Evolutionary conservation across 2,797 vertebrate genomes (phyloP).

Genomic region (Melanotaenia trifasciata): DNA sequence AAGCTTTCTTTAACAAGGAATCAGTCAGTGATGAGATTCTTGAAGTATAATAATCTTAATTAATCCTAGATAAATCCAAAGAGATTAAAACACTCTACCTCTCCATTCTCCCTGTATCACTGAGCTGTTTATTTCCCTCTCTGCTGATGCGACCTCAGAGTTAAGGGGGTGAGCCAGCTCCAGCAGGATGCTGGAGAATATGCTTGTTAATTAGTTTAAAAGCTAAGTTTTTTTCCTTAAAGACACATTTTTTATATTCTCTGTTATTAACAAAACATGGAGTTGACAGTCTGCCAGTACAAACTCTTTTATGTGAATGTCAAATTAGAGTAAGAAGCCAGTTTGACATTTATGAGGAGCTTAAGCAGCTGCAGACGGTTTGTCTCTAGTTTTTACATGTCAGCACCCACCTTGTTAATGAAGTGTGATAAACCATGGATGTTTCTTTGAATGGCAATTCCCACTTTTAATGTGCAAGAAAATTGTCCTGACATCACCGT

Average conservation of each 20-base stretch:
- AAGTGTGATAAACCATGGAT: constrained; percentile 33
- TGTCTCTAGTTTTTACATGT: constrained; percentile 33
- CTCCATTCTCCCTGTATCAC: neutral
- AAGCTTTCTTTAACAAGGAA: constrained; percentile 21
- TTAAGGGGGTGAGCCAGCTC: neutral
- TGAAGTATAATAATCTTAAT: constrained; percentile 48
- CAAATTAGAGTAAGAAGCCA: constrained; percentile 38
- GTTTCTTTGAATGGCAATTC: constrained; percentile 24
- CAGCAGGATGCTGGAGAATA: constrained; percentile 3
- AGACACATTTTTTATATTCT: constrained; percentile 27
- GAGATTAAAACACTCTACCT: constrained; percentile 44
- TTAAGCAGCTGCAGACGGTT: constrained; percentile 43
- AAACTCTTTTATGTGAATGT: constrained; percentile 47
- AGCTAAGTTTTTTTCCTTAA: constrained; percentile 1
- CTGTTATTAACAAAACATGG: constrained; percentile 50
- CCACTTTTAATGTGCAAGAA: constrained; percentile 1
- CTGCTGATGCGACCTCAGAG: constrained; percentile 4
- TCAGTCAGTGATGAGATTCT: constrained; percentile 10
- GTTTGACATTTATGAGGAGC: constrained; percentile 39
- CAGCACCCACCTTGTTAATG: constrained; percentile 47
- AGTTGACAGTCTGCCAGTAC: constrained; percentile 48
- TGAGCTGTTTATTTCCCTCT: constrained; percentile 10
- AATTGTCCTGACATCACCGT: constrained; percentile 30
- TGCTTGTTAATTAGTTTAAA: constrained; percentile 22
- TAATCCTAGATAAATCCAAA: constrained; percentile 56